Conservation (phyloP, 2,888 invertebrate genomes). For the Agonopterix alstromeriana region DNA sequence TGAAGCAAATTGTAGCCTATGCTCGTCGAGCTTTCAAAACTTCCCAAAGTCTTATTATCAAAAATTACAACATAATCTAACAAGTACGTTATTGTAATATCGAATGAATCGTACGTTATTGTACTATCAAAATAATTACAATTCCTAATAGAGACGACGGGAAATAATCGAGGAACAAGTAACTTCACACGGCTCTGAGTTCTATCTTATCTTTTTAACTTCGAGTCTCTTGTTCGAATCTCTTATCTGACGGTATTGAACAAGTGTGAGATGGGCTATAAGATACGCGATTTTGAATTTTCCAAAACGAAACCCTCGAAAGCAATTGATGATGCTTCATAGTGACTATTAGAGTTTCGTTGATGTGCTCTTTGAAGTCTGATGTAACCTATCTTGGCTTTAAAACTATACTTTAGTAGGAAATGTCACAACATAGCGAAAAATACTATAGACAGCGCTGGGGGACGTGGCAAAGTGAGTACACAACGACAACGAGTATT, state of each 20-base stretch:
- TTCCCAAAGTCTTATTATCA: neutral
- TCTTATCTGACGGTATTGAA: conserved; percentile 13
- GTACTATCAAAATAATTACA: too few relatives aligned
- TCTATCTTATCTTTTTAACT: conserved; percentile 20
- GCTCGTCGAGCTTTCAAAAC: neutral
- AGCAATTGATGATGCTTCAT: too few relatives aligned
- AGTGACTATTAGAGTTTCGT: too few relatives aligned
- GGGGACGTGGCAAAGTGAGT: too few relatives aligned
- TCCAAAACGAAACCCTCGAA: neutral
- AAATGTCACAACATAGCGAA: too few relatives aligned
- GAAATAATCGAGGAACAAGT: conserved; percentile 24
- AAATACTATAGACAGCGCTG: too few relatives aligned
- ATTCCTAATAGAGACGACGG: conserved; percentile 17
- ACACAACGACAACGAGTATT: too few relatives aligned
- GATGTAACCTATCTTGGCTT: too few relatives aligned
- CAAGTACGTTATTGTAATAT: neutral
- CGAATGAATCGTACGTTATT: neutral
- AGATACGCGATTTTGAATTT: conserved; percentile 2
- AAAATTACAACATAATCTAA: neutral
- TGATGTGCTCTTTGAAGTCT: too few relatives aligned
- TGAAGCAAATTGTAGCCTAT: neutral
- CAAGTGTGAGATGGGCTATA: conserved; percentile 15
- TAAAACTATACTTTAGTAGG: too few relatives aligned
- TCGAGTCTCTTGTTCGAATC: conserved; percentile 11
- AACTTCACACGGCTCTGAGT: conserved; percentile 14